These are phyloP conservation scores for Cryptoblepharus egeriae DNA, from an alignment of 2,797 vertebrate species.

Conservation along the genomic window DNA sequence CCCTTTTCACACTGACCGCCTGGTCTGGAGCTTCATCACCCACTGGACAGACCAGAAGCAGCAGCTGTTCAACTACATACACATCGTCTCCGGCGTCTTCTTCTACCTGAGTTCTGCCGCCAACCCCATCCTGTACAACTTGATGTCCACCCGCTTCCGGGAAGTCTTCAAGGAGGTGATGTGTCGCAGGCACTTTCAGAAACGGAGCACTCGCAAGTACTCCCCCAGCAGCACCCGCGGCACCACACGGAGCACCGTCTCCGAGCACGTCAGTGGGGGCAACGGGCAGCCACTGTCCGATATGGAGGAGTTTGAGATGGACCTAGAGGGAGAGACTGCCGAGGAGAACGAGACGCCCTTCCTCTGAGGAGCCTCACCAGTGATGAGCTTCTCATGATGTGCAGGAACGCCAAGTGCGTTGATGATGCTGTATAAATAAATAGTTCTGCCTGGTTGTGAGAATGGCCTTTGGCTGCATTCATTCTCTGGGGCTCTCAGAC, in stretches of 20 bases:
- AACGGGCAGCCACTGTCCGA: conserved; percentile 63
- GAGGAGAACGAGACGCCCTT: accelerated
- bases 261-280: conserved; percentile 73
- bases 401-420: too few relatives aligned
- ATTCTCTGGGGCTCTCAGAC: not conserved
- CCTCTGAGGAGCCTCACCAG: conserved; percentile 36
- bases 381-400: not conserved
- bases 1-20: conserved; percentile 90
- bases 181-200: conserved; percentile 70
- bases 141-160: conserved; percentile 93
- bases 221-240: conserved; percentile 84
- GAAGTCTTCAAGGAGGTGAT: conserved; percentile 93
- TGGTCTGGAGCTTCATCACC: conserved; percentile 92
- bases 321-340: conserved; percentile 55
- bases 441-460: accelerated
- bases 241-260: conserved; percentile 85
- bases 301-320: conserved; percentile 62
- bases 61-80: conserved; percentile 85
- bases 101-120: conserved; percentile 93
- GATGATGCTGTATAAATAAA: not conserved
- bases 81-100: conserved; percentile 89
- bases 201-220: conserved; percentile 59
- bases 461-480: not conserved
- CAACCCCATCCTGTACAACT: conserved; percentile 94
- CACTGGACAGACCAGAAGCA: conserved; percentile 79